Evolutionary conservation across 2,113 vertebrate species (phyloP), one percentile per base, ranked within the genome.

Genomic region (Carassius carassius): DNA sequence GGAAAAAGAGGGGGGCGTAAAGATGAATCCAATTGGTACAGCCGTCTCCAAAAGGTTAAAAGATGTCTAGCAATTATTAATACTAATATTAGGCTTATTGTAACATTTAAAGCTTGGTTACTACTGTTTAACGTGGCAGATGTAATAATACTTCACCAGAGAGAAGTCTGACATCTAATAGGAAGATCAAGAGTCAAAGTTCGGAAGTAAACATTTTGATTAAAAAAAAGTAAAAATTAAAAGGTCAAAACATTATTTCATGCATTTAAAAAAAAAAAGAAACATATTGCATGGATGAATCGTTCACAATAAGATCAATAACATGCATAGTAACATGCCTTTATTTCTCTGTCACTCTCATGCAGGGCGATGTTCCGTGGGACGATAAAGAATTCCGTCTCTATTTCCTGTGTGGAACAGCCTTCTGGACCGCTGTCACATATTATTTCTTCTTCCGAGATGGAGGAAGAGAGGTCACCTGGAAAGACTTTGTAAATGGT

Each of bases 401-500:
- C 92, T 96, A 93, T 17, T 86, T 99, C 8, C 84, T 98, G 41
- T 90, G 92, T 84, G 93, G 90, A 2, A 80, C 91, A 0, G 91
- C 94, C 0, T 94, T 98, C 91, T 99, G 97, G 96, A 87, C 93
- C 0, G 80, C 89, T 62, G 84, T 96, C 76, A 90, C 92, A 0
- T 96, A 97, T 87, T 97, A 95, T 84, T 89, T 96, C 89, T 94
- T 98, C 90, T 95, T 97, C 83, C 94, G 93, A 75, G 96, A 96
- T 4, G 94, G 94, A 51, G 96, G 95, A 19, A 95, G 95, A 90
- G 98, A 99, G 92, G 96, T 99, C 88, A 99, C 98, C 0, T 99
- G 98, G 98, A 99, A 99, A 78, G 98, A 99, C 89, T 99, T 99
- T 93, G 95, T 98, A 87, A 99, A 97, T 91, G 96, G 90, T 88